These are phyloP conservation scores for Siniperca obscura DNA, from an alignment of 2,797 vertebrate species.

Conservation along the genomic window DNA sequence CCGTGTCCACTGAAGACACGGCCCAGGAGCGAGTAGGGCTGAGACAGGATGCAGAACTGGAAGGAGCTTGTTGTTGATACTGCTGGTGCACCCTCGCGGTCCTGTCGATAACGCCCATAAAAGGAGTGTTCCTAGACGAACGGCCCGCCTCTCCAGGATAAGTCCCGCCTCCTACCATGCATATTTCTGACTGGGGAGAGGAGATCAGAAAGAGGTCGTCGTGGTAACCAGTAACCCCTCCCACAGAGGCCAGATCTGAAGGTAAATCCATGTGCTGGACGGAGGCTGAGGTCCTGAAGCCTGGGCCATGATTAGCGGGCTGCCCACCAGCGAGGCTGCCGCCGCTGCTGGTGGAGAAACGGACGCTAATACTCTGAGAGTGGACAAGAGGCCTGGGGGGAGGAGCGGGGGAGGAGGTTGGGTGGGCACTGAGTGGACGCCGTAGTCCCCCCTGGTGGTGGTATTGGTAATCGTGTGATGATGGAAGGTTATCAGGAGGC, in stretches of 20 bases:
- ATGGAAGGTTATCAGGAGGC: conserved; percentile 87
- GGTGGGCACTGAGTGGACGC: conserved; percentile 89
- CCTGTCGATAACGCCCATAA: conserved; percentile 97
- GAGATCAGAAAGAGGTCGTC: conserved; percentile 92
- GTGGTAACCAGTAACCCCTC: conserved; percentile 83
- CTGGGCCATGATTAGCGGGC: conserved; percentile 83
- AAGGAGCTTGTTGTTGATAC: conserved; percentile 85
- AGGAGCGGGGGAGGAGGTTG: conserved; percentile 84
- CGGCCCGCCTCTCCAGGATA: conserved; percentile 93
- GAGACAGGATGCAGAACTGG: conserved; percentile 69
- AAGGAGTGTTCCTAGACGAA: conserved; percentile 91
- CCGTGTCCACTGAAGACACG: conserved; percentile 95
- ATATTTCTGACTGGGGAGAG: conserved; percentile 86
- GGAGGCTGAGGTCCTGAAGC: conserved; percentile 90
- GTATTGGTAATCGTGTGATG: conserved; percentile 63
- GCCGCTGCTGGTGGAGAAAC: conserved; percentile 92
- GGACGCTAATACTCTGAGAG: conserved; percentile 92
- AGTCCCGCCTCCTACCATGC: conserved; percentile 81
- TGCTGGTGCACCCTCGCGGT: conserved; percentile 93
- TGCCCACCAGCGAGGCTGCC: conserved; percentile 90
- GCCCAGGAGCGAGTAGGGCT: conserved; percentile 93
- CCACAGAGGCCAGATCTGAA: conserved; percentile 88
- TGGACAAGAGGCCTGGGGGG: conserved; percentile 91
- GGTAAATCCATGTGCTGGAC: conserved; percentile 95
- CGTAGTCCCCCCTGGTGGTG: conserved; percentile 83